Evolutionary conservation across 1,140 invertebrate genomes (phyloP).

Genomic region (Amphibalanus amphitrite): DNA sequence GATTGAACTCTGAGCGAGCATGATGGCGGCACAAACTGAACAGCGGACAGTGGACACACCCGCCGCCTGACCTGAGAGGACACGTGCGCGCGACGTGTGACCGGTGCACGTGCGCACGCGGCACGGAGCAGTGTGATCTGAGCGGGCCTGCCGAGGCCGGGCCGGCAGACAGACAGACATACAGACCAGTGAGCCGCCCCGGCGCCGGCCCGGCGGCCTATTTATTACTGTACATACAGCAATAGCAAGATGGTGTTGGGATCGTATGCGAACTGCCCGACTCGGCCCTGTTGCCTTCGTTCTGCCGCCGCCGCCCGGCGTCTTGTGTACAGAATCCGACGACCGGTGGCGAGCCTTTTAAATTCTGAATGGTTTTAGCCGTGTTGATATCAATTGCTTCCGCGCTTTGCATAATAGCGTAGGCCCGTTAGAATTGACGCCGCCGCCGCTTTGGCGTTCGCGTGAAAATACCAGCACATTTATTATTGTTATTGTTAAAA

Average conservation of each 20-base stretch:
- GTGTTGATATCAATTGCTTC: neutral
- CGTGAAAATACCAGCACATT: neutral
- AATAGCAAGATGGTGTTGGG: neutral
- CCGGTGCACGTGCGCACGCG: too few species aligned
- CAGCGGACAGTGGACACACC: too few species aligned
- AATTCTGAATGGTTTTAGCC: neutral
- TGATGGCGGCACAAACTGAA: too few species aligned
- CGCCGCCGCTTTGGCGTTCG: too few species aligned
- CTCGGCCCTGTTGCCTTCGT: neutral
- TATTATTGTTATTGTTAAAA: constrained; percentile 1
- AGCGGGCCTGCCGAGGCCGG: too few species aligned
- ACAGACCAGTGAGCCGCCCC: too few species aligned
- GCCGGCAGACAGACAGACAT: too few species aligned
- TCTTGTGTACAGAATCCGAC: neutral
- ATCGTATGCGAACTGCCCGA: neutral
- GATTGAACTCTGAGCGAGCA: too few species aligned
- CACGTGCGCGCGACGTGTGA: too few species aligned
- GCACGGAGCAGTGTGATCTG: too few species aligned
- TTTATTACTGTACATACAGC: neutral
- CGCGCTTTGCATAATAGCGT: neutral
- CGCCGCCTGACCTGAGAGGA: too few species aligned
- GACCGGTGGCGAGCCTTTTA: neutral
- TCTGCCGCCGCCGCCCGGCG: neutral
- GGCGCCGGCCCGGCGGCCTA: neutral
- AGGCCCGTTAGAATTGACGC: neutral